Evolutionary conservation across 2,797 vertebrate genomes (phyloP).

Genomic region (Galagoides demidoff): DNA sequence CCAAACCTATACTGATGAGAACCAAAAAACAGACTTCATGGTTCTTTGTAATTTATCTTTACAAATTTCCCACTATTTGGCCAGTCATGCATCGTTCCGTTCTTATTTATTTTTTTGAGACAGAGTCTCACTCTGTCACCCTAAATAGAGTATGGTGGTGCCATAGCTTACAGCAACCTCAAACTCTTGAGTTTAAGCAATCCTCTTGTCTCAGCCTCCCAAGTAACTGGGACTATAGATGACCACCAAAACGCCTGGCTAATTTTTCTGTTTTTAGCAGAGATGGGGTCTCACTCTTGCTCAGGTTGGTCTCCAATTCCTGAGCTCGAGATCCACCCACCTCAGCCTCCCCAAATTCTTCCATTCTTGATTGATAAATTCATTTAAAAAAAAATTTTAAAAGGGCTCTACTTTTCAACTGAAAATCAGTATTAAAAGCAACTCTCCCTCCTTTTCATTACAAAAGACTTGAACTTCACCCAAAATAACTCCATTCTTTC

Average conservation of each 20-base stretch:
- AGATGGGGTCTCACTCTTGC: no score
- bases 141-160: no score
- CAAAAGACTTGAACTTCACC: background rate
- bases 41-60: background rate
- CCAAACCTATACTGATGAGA: slow-evolving; percentile 36
- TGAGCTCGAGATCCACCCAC: no score
- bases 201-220: no score
- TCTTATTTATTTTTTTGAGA: background rate
- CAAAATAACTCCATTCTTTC: slow-evolving; percentile 46
- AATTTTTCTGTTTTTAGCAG: no score
- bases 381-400: background rate
- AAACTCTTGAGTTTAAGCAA: no score
- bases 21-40: background rate
- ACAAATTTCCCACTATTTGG: background rate
- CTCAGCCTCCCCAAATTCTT: background rate
- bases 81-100: background rate
- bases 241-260: no score
- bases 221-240: no score
- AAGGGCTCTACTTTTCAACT: background rate
- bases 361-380: background rate
- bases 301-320: no score
- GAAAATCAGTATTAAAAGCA: slow-evolving; percentile 27
- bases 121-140: no score
- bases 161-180: no score
- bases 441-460: background rate